A percentile compares a stretch with the other conserved stretches of the same genome.
Conservation (phyloP, 2,888 invertebrate species). For the Lepidocyrtoides sp. region DNA sequence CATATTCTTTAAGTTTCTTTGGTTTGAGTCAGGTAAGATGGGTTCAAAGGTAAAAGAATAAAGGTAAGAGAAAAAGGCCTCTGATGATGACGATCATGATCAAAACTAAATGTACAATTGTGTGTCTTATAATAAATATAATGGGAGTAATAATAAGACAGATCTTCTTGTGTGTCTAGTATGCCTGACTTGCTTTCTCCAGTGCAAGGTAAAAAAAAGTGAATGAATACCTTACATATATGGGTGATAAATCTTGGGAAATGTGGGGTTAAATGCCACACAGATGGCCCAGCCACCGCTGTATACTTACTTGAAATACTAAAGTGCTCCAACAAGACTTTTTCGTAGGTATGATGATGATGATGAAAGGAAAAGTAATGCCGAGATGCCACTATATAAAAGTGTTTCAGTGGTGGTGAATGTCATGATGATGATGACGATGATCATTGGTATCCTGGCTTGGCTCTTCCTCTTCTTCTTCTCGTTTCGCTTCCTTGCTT, state of each 20-base stretch:
- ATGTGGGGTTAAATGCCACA: conserved; percentile 82
- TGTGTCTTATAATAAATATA: conserved; percentile 54
- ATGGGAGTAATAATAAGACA: conserved; percentile 64
- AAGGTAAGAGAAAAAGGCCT: neutral
- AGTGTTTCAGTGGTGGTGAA: conserved; percentile 2
- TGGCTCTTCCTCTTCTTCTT: conserved; percentile 56
- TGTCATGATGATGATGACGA: conserved; percentile 33
- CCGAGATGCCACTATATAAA: conserved; percentile 30
- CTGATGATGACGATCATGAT: conserved; percentile 8
- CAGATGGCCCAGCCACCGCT: conserved; percentile 70
- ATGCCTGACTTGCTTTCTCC: conserved; percentile 22
- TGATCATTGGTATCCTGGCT: conserved; percentile 56
- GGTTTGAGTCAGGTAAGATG: conserved; percentile 27
- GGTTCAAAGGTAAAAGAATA: conserved; percentile 25
- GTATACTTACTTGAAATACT: no score
- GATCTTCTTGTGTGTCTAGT: conserved; percentile 31
- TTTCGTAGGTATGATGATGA: neutral
- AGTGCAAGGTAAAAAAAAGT: neutral
- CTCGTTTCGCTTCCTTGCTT: conserved; percentile 54
- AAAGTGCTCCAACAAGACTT: neutral
- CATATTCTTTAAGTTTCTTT: conserved; percentile 6
- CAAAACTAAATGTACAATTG: conserved; percentile 58
- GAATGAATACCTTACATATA: neutral
- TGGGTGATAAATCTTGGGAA: conserved; percentile 82
- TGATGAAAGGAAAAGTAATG: conserved; percentile 15